Evolutionary conservation across 2,888 invertebrate genomes (phyloP).

Genomic region (Unio delphinus): DNA sequence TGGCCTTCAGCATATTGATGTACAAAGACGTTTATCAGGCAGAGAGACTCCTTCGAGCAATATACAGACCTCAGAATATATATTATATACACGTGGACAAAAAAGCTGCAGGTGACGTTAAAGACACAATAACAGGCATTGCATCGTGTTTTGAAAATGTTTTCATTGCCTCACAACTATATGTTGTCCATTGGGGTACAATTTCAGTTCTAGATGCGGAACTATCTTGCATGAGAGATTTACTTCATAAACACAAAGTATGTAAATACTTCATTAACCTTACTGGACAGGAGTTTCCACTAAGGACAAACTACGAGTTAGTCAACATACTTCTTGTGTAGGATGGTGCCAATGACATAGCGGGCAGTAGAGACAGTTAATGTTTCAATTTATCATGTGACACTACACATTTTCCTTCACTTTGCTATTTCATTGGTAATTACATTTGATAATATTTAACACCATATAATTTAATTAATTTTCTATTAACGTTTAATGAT

Average conservation of each 20-base stretch:
- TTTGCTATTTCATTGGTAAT: background rate
- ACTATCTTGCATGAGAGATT: constrained; percentile 50
- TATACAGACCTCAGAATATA: constrained; percentile 58
- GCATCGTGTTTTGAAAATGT: constrained; percentile 52
- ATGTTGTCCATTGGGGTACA: constrained; percentile 54
- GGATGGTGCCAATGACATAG: constrained; percentile 62
- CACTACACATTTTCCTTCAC: too few relatives aligned
- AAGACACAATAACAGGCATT: constrained; percentile 21
- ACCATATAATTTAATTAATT: too few relatives aligned
- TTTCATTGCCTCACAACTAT: constrained; percentile 32
- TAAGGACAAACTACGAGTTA: constrained; percentile 63
- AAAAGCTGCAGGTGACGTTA: constrained; percentile 23
- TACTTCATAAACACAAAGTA: constrained; percentile 29
- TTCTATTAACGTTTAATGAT: too few relatives aligned
- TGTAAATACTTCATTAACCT: constrained; percentile 68
- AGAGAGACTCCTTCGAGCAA: constrained; percentile 44
- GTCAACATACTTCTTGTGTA: constrained; percentile 56
- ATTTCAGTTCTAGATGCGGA: constrained; percentile 57
- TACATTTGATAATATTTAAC: background rate
- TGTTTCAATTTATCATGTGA: too few relatives aligned
- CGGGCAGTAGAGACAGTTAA: constrained; percentile 42
- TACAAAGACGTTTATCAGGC: constrained; percentile 43
- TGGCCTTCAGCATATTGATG: constrained; percentile 51
- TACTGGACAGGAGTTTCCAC: constrained; percentile 65
- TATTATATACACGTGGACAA: constrained; percentile 60